phyloP scores from a whole-genome alignment of 2,113 vertebrate genomes.

The Cephalopterus ornatus region DNA sequence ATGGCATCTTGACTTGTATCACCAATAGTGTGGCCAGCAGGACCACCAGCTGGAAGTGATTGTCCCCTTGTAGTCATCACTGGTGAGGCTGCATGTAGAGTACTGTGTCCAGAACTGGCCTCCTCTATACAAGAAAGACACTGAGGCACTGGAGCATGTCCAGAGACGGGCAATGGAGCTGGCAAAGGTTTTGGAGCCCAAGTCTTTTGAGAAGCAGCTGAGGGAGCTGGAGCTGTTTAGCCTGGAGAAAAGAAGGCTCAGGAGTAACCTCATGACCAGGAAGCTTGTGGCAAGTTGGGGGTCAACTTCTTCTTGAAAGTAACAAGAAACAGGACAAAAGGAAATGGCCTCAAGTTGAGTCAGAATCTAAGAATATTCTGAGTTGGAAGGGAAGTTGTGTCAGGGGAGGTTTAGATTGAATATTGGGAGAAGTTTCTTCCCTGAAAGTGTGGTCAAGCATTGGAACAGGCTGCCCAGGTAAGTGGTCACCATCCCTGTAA shows the following conservation, averaged over 20 bases:
- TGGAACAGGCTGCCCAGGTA: neutral
- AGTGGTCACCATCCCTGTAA: neutral
- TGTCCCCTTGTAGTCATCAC: neutral
- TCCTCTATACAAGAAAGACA: neutral
- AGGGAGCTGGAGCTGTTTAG: neutral
- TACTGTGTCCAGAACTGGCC: neutral
- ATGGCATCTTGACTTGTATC: rapidly evolving
- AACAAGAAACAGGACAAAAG: neutral
- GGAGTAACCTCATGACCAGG: neutral
- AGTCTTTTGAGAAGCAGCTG: neutral
- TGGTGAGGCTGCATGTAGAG: neutral
- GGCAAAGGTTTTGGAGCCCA: neutral
- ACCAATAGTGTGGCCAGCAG: neutral
- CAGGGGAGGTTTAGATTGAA: neutral
- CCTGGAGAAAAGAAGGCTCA: neutral
- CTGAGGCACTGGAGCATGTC: neutral
- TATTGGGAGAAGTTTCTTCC: neutral
- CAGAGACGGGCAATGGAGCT: neutral
- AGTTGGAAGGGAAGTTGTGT: neutral
- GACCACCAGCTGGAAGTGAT: neutral
- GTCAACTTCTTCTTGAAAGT: neutral
- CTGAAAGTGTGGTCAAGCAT: neutral
- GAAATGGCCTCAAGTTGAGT: neutral
- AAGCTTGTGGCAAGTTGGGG: neutral
- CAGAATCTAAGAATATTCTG: neutral